Percentiles rank a stretch among this genome's conserved stretches.
Conservation (phyloP, 2,113 vertebrate species). For the Pseudopodoces humilis region DNA sequence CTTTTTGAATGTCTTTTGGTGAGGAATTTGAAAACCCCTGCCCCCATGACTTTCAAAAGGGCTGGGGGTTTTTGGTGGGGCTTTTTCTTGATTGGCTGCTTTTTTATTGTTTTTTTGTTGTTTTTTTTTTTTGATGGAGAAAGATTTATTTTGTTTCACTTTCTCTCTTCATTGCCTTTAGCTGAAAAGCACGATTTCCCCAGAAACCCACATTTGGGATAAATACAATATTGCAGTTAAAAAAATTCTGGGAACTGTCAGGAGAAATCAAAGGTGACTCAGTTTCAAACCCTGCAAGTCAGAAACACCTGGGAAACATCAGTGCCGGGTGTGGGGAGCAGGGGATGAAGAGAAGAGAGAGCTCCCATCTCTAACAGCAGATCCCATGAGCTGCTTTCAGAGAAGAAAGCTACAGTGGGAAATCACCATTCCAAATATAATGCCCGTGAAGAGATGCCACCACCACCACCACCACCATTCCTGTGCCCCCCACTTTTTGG, state of each 20-base stretch:
- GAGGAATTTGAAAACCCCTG: neutral
- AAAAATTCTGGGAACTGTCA: conserved; percentile 41
- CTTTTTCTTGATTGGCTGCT: neutral
- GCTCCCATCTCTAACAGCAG: neutral
- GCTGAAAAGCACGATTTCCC: neutral
- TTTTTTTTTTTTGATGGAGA: no score
- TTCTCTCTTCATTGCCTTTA: neutral
- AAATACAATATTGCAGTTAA: neutral
- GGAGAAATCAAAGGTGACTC: conserved; percentile 26
- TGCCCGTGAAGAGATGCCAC: neutral
- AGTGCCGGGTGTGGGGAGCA: neutral
- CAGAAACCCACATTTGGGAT: neutral
- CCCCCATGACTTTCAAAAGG: neutral
- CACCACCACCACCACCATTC: neutral
- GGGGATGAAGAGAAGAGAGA: neutral
- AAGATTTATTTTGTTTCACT: neutral
- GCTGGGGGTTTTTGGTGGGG: neutral
- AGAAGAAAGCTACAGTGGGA: neutral
- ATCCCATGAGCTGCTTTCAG: neutral
- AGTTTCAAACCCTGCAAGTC: neutral
- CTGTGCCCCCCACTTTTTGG: neutral
- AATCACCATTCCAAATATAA: neutral
- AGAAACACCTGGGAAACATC: conserved; percentile 53
- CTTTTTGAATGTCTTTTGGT: conserved; percentile 1
- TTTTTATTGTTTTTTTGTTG: no score